These are phyloP conservation scores for Linurgus olivaceus DNA, from an alignment of 2,797 vertebrate genomes.

Conservation along the genomic window DNA sequence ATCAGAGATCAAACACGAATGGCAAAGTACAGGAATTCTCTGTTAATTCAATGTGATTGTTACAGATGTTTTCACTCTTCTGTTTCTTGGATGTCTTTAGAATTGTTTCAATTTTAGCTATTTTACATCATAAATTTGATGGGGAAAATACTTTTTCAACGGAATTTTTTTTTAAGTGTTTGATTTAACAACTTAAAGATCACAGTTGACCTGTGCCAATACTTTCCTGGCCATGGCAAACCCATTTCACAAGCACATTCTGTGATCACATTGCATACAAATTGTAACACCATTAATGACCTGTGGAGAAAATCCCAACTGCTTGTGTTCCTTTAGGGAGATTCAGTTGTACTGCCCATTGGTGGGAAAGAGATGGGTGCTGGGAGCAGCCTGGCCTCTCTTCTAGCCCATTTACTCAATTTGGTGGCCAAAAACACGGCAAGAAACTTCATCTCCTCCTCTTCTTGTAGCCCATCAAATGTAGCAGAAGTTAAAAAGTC, in stretches of 20 bases:
- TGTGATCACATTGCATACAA: not conserved
- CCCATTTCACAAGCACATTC: not conserved
- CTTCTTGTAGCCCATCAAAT: not conserved
- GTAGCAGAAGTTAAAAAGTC: not conserved
- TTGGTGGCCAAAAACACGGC: fast-evolving
- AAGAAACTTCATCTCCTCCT: not conserved
- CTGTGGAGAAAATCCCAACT: not conserved
- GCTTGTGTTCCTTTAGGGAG: not conserved
- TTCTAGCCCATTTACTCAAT: not conserved
- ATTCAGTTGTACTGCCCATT: not conserved
- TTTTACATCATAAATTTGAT: not conserved
- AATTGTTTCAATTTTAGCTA: not conserved
- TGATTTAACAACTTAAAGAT: not conserved
- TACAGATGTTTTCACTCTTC: not conserved
- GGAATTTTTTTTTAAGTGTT: not conserved
- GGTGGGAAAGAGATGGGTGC: not conserved
- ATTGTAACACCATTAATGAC: fast-evolving
- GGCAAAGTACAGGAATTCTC: not conserved
- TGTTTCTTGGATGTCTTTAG: not conserved
- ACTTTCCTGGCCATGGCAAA: not conserved
- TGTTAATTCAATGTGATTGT: not conserved
- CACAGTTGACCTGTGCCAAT: not conserved
- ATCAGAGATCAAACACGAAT: not conserved
- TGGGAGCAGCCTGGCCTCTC: not conserved
- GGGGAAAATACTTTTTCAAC: not conserved